Evolutionary conservation across 2,888 invertebrate species (phyloP), one percentile per base, ranked within the genome.

Genomic region (Chloroclystis v-ata): DNA sequence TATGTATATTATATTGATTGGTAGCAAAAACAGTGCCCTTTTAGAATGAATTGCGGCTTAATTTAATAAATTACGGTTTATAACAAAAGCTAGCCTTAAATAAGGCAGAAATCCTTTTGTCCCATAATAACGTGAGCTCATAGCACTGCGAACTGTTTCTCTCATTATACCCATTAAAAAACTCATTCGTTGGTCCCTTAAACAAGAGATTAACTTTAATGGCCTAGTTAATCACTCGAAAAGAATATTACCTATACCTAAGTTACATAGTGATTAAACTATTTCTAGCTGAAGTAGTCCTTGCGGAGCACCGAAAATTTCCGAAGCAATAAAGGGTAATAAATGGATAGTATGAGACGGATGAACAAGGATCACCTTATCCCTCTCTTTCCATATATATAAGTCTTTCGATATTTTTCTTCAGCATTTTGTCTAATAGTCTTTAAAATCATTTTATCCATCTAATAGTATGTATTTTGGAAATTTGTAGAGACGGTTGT

Each of bases 201-300:
- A 47, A 48, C 42, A 51, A 41, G 45, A 55, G 53, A 53, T 57
- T 55, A 53, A 43, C 51, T 43, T 37, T 53, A 55, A 55, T 48
- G 39, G 51, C 42, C 49, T 37, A 49, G 55, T 57, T 57, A 44
- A 57, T 57, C 55, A 53, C 43, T 25, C 47, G 47, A 44, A 33
- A 43, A 47, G 47, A n/a, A 35, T 47, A 49, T 52, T 53, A 57
- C 51, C 52, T 43, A n/a, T n/a, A n/a, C 20, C 20, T 20, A 44
- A 41, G 47, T 41, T 49, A 43, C 49, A 46, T 45, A 32, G 47
- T 57, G 51, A 57, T 55, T 51, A 38, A 49, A 55, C 49, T 46
- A 53, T 49, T 47, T 49, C 41, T 38, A 42, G 43, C 45, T 43
- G 37, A 43, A 28, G 47, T 28, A 10, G 33, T 29, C 25, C 14